Percentiles rank a stretch among this genome's conserved stretches.
These are phyloP conservation scores for Anthophora plumipes DNA, from an alignment of 2,888 invertebrate species.

Conservation along the genomic window DNA sequence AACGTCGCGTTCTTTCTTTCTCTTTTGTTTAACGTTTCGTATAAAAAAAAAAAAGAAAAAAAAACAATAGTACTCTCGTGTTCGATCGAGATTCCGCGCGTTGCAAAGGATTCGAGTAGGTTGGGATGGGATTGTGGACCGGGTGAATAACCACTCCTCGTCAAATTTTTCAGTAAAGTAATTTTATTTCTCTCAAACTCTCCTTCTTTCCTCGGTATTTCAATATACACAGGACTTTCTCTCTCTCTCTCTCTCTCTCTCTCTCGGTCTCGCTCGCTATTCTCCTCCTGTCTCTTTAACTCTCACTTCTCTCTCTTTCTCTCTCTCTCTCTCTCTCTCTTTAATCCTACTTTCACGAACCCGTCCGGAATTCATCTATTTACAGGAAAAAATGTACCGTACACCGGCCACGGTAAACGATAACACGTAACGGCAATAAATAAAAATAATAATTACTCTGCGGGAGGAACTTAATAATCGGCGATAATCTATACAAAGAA, in stretches of 20 bases:
- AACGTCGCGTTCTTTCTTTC: background rate
- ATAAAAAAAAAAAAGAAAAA: too few species aligned
- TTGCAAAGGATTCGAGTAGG: constrained; percentile 52
- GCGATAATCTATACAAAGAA: constrained; percentile 54
- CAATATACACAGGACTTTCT: constrained; percentile 67
- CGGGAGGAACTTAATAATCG: constrained; percentile 38
- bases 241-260: constrained; percentile 34
- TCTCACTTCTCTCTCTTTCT: constrained; percentile 28
- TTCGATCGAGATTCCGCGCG: constrained; percentile 25
- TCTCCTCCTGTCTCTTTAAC: constrained; percentile 30
- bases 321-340: constrained; percentile 20
- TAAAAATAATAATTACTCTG: constrained; percentile 58
- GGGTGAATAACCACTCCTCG: constrained; percentile 83
- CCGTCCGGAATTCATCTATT: constrained; percentile 58
- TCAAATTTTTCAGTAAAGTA: constrained; percentile 83
- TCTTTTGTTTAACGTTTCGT: background rate
- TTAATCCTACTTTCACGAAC: constrained; percentile 34
- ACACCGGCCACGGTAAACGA: constrained; percentile 43
- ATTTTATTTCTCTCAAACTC: constrained; percentile 78
- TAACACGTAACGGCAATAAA: constrained; percentile 64
- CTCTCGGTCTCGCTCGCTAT: constrained; percentile 16
- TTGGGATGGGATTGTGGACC: constrained; percentile 79
- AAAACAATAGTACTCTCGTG: too few species aligned
- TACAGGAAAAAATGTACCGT: constrained; percentile 61
- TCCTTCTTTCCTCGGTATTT: constrained; percentile 50